Conservation (phyloP, 2,888 invertebrate genomes). For the Troides aeacus region DNA sequence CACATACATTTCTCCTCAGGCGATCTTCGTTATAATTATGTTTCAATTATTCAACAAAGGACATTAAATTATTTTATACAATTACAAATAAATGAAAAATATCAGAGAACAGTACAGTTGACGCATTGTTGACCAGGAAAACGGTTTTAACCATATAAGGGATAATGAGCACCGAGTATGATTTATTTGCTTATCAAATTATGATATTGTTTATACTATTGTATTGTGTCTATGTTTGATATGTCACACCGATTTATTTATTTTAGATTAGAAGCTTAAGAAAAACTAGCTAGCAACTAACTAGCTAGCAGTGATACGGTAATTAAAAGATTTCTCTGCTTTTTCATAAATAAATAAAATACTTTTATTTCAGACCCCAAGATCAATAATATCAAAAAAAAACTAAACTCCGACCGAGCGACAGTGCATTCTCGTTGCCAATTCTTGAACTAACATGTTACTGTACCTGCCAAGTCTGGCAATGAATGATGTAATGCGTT, state of each 20-base stretch:
- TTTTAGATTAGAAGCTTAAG: no score
- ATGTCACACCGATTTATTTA: not conserved
- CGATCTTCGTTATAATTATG: not conserved
- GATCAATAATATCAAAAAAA: no score
- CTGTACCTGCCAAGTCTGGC: no score
- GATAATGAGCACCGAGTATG: constrained; percentile 2
- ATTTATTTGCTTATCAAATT: constrained; percentile 12
- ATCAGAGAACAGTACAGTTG: constrained; percentile 4
- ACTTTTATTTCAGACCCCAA: no score
- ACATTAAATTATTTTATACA: not conserved
- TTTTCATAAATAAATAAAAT: no score
- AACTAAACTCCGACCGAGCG: no score
- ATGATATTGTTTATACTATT: not conserved
- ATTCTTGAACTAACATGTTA: no score
- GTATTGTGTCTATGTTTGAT: not conserved
- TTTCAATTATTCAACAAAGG: not conserved
- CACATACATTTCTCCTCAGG: not conserved
- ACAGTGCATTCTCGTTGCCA: no score
- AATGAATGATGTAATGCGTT: no score
- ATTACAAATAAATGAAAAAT: not conserved
- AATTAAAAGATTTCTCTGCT: no score
- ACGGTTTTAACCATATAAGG: constrained; percentile 35
- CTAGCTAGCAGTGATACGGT: no score
- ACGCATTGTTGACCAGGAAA: constrained; percentile 22
- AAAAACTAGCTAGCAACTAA: no score